Evolutionary conservation across 2,113 vertebrate genomes (phyloP).

Genomic region (Lycocorax pyrrhopterus): DNA sequence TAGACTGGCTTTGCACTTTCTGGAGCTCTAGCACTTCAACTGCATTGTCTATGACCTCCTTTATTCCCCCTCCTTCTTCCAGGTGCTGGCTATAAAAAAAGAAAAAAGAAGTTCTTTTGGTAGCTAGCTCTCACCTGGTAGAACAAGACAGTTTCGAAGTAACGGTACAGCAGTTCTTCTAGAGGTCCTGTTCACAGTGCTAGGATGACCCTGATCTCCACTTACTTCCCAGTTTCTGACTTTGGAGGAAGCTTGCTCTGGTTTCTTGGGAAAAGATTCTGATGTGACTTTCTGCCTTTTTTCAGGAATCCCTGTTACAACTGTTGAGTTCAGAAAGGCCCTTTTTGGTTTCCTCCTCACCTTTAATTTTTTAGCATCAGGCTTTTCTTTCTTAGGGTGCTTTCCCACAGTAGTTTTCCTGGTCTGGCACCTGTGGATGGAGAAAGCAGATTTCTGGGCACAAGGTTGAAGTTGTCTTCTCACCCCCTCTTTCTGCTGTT

Average conservation of each 20-base stretch:
- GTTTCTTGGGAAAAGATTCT: constrained; percentile 34
- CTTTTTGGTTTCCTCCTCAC: constrained; percentile 24
- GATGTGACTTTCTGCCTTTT: constrained; percentile 8
- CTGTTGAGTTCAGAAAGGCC: constrained; percentile 3
- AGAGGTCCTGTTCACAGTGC: neutral
- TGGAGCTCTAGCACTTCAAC: neutral
- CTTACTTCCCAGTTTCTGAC: neutral
- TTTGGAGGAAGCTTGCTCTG: neutral
- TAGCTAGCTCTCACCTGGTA: constrained; percentile 18
- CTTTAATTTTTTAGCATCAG: constrained; percentile 37
- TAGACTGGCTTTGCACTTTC: neutral
- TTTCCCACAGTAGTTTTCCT: constrained; percentile 48
- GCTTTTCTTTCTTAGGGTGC: constrained; percentile 55
- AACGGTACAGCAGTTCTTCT: neutral
- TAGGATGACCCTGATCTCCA: neutral
- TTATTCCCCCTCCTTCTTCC: neutral
- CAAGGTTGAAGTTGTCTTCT: constrained; percentile 39
- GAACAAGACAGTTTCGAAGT: constrained; percentile 43
- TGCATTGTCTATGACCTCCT: neutral
- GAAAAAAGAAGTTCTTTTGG: neutral
- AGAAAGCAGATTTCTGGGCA: constrained; percentile 45
- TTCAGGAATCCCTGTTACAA: neutral
- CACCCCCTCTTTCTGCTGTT: constrained; percentile 51
- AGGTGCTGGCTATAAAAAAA: neutral
- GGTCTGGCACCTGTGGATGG: constrained; percentile 30